Evolutionary conservation across 2,797 vertebrate species (phyloP), one percentile per base, ranked within the genome.

Genomic region (Rhabdomys pumilio): DNA sequence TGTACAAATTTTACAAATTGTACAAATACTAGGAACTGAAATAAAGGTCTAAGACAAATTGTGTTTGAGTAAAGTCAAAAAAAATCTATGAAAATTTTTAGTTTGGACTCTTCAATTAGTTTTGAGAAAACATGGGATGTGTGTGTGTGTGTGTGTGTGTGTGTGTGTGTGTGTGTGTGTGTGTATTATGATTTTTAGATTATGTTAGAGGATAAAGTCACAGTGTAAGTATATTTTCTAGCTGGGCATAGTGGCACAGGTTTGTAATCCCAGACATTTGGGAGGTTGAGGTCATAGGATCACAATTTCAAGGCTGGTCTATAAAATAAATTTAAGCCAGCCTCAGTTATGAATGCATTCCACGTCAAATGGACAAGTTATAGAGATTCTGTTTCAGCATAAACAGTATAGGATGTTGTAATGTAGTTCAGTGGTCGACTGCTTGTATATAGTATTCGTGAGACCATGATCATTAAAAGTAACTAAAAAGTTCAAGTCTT

Each of bases 21-120:
- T 61, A 77, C 0, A 83, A 90, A 65, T 47, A 79, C 24, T 4
- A n/a, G 84, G 12, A 29, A 65, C 38, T 81, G 26, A 94, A 84
- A 90, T 65, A 55, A 95, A 94, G 89, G 83, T 53, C 34, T 12
- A 44, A 61, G 75, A 59, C 90, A 90, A 80, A 91, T 7, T 50
- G 29, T 75, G n/a, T 59, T 86, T 41, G 73, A 91, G 57, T 10
- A 31, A 89, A 13, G 88, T 91, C 5, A 77, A 75, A 69, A 94
- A 94, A 94, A 89, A 92, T 34, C 47, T 92, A 24, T 82, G 41
- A 55, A 81, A 82, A 29, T 79, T 85, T 53, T 69, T 69, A 67
- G 19, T 91, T 96, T 93, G n/a, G 87, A 50, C 20, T 77, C 47
- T 89, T 75, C 1, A 53, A 75, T 59, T 67, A 44, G 41, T 79